Percentiles rank a stretch among this genome's conserved stretches.
Evolutionary conservation across 2,797 vertebrate species (phyloP).

Genomic region (Microctenopoma lineatum): DNA sequence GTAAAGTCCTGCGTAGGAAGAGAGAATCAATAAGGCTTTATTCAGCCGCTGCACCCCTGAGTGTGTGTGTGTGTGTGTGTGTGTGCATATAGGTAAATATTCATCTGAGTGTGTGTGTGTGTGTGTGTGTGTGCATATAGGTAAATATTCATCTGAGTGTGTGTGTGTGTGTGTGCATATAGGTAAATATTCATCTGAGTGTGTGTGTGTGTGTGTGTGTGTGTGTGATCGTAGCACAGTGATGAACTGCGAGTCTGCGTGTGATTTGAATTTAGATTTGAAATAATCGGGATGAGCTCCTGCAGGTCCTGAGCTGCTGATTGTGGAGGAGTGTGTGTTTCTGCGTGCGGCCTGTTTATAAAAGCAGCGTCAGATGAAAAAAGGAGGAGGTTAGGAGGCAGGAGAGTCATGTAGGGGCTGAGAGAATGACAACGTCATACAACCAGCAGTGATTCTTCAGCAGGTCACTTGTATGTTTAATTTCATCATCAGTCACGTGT

Average conservation of each 20-base stretch:
- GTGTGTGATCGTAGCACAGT: background rate
- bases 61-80: constrained; percentile 4
- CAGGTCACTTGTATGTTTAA: no score
- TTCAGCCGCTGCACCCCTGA: constrained; percentile 10
- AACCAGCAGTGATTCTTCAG: no score
- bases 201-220: constrained; percentile 2
- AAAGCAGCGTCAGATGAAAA: background rate
- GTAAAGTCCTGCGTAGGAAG: constrained; percentile 43
- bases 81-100: constrained; percentile 21
- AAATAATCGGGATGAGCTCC: constrained; percentile 30
- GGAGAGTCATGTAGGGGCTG: no score
- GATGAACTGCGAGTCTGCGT: constrained; percentile 11
- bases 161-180: constrained; percentile 13
- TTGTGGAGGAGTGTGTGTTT: constrained; percentile 16
- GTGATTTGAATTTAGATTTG: constrained; percentile 53
- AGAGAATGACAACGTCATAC: no score
- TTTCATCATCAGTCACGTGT: no score
- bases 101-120: background rate
- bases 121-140: constrained; percentile 9
- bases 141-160: constrained; percentile 10
- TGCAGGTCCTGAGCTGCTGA: constrained; percentile 27
- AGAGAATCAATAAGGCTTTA: constrained; percentile 50
- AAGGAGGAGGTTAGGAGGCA: background rate
- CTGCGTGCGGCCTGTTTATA: background rate
- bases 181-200: constrained; percentile 10